Evolutionary conservation across 2,113 vertebrate genomes (phyloP), one percentile per base, ranked within the genome.

Genomic region (Ranitomeya variabilis): DNA sequence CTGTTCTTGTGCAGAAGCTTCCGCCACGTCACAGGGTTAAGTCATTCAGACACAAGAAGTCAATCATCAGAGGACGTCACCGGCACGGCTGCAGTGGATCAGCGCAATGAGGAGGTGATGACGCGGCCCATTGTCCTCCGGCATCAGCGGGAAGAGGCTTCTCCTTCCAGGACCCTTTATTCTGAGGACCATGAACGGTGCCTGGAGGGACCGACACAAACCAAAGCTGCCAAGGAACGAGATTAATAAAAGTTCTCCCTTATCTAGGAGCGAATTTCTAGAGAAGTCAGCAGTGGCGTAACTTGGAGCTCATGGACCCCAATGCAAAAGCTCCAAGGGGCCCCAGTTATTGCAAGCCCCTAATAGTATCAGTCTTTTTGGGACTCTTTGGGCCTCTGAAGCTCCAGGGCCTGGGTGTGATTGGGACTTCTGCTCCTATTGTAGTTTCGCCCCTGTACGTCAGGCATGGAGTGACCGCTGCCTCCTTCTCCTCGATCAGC

Each of bases 11-110:
- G 76, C 60, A 55, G 14, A 45, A 54, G 74, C 59, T 52, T 66
- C 52, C 59, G 14, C 31, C 76, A 66, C 85, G 67, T 80, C 59
- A 52, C 45, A 54, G 4, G 7, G 94, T 96, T 95, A 95, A 95
- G 92, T 95, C 93, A 95, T 94, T 95, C 95, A 94, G 91, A 89
- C 85, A 87, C 91, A 93, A 93, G 93, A 94, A 93, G 87, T 94
- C 93, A 93, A 94, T 94, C 93, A 95, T 92, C 92, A 90, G 90
- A 91, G 93, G 92, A 89, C 93, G 77, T 62, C 85, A 67, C 60
- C 59, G 85, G 37, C 55, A 66, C 9, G 16, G 80, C 80, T 18
- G 19, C 11, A 19, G 10, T 7, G n/a, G 52, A 21, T 69, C 15
- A 45, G 19, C 23, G 11, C 62, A 31, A 80, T 80, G 59, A 80